Evolutionary conservation across 2,113 vertebrate species (phyloP).

Genomic region (Propithecus coquereli): DNA sequence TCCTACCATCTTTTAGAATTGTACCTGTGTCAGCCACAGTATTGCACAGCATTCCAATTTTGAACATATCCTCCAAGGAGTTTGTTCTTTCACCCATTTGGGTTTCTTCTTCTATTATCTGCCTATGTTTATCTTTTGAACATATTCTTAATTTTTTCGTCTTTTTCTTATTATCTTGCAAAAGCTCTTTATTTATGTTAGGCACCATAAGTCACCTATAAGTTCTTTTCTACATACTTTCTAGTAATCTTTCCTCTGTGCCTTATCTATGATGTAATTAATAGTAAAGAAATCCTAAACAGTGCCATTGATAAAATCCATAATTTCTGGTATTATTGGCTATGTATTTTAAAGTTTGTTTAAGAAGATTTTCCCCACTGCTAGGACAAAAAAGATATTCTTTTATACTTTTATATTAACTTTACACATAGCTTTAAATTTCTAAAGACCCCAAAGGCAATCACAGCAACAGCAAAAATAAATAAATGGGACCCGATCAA

Average conservation of each 20-base stretch:
- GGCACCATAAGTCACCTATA: neutral
- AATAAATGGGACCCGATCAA: no score
- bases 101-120: neutral
- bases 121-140: neutral
- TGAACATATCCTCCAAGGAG: neutral
- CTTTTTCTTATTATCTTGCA: neutral
- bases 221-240: neutral
- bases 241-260: neutral
- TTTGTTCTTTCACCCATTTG: neutral
- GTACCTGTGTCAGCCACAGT: neutral
- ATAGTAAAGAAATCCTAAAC: neutral
- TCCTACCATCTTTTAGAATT: neutral
- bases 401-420: neutral
- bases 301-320: neutral
- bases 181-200: neutral
- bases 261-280: neutral
- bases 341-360: neutral
- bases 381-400: neutral
- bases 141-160: neutral
- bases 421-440: neutral
- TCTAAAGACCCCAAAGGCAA: no score
- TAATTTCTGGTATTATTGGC: neutral
- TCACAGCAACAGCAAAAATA: no score
- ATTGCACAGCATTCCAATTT: neutral
- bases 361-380: neutral